Evolutionary conservation across 2,888 invertebrate species (phyloP).

Genomic region (Muschampia plurimacula): DNA sequence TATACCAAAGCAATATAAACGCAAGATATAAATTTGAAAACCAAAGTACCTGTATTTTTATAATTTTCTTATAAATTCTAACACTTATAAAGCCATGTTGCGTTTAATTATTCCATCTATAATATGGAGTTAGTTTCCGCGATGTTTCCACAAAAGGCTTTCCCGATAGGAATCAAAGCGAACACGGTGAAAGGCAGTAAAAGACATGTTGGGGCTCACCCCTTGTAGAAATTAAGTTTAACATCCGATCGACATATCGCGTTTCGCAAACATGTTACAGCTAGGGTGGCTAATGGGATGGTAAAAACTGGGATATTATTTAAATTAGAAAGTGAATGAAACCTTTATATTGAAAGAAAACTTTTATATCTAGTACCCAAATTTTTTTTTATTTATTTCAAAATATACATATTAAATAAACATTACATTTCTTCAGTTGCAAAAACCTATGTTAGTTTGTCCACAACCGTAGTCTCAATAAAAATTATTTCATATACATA

Average conservation of each 20-base stretch:
- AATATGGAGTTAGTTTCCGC: conserved; percentile 48
- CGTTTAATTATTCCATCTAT: not conserved
- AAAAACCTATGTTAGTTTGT: no score
- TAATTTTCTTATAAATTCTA: not conserved
- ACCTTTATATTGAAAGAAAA: no score
- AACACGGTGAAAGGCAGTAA: conserved; percentile 70
- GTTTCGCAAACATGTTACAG: conserved; percentile 68
- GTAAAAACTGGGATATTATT: not conserved
- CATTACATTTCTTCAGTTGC: no score
- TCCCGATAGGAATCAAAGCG: conserved; percentile 68
- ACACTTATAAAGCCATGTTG: not conserved
- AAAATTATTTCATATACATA: no score
- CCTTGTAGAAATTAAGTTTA: conserved; percentile 81
- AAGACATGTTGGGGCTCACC: conserved; percentile 71
- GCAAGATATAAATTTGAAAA: no score
- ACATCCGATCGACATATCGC: conserved; percentile 84
- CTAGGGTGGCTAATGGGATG: conserved; percentile 25
- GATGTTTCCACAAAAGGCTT: conserved; percentile 56
- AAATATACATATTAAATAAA: no score
- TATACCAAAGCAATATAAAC: no score
- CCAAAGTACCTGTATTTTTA: no score
- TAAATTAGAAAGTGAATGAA: not conserved
- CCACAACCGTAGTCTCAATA: no score
- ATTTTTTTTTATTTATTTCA: no score
- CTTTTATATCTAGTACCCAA: no score